Conservation (phyloP, 2,888 invertebrate species). For the Calameuta idolon region DNA sequence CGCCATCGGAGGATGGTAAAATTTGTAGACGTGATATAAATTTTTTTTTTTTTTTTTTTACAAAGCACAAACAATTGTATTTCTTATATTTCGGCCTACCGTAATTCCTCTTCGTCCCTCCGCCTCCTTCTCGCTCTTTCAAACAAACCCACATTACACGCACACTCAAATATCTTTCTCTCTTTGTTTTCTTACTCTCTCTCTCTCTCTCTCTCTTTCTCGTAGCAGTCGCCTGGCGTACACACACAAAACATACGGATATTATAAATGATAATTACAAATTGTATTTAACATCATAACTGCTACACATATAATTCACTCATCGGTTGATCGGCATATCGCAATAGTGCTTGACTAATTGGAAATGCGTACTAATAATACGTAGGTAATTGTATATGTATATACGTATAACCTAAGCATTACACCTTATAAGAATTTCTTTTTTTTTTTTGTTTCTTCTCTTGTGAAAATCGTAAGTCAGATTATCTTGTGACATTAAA, state of each 20-base stretch:
- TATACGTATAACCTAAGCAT: constrained; percentile 49
- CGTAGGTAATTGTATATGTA: constrained; percentile 29
- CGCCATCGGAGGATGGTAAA: not conserved
- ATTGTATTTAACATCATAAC: constrained; percentile 50
- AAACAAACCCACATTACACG: not conserved
- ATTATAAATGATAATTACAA: constrained; percentile 55
- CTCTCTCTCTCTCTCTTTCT: not conserved
- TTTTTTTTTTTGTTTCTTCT: constrained; percentile 45
- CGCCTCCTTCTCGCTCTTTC: not conserved
- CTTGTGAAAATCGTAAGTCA: constrained; percentile 48
- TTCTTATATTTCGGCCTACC: constrained; percentile 20
- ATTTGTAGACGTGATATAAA: not conserved
- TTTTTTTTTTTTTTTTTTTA: constrained; percentile 34
- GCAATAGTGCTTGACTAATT: constrained; percentile 18
- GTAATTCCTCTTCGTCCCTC: not conserved
- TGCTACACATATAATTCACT: constrained; percentile 43
- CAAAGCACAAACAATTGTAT: constrained; percentile 39
- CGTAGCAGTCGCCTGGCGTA: not conserved
- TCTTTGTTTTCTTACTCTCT: not conserved
- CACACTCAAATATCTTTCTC: not conserved
- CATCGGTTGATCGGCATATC: constrained; percentile 34
- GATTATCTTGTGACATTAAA: constrained; percentile 39
- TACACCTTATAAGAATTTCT: constrained; percentile 50
- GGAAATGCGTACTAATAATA: constrained; percentile 38
- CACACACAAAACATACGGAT: constrained; percentile 29